phyloP scores from a whole-genome alignment of 1,140 invertebrate genomes.

The Leptestheria dahalacensis region DNA sequence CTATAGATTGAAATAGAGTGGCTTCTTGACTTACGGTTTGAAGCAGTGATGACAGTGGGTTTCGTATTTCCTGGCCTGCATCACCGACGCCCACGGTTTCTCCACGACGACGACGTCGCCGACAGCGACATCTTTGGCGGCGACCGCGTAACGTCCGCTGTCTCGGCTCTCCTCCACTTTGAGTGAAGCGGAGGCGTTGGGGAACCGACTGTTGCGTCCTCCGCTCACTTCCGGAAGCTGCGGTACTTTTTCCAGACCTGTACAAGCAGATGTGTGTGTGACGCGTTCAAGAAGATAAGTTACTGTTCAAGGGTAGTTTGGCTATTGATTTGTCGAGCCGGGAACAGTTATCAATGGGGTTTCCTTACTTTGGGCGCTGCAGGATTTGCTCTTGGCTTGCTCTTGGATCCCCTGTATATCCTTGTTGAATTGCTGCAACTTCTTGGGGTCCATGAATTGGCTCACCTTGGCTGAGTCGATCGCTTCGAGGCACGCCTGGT shows the following conservation, averaged over 20 bases:
- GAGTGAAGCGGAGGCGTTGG: constrained; percentile 38
- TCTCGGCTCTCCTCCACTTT: constrained; percentile 32
- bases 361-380: background rate
- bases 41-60: constrained; percentile 75
- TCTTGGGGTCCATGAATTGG: background rate
- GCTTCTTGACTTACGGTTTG: constrained; percentile 24
- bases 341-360: too few species aligned
- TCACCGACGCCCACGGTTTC: constrained; percentile 50
- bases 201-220: constrained; percentile 35
- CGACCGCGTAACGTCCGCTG: constrained; percentile 43
- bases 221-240: constrained; percentile 22
- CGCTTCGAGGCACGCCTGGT: background rate
- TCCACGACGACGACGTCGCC: constrained; percentile 53
- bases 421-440: background rate
- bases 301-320: too few species aligned
- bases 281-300: too few species aligned
- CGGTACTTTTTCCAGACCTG: background rate
- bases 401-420: background rate
- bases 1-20: constrained; percentile 16
- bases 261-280: too few species aligned
- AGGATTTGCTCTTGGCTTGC: background rate
- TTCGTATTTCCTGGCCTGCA: constrained; percentile 52
- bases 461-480: background rate
- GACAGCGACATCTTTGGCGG: constrained; percentile 42
- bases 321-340: too few species aligned